These are phyloP conservation scores for Atlantisia rogersi DNA, from an alignment of 2,113 vertebrate genomes.

Conservation along the genomic window DNA sequence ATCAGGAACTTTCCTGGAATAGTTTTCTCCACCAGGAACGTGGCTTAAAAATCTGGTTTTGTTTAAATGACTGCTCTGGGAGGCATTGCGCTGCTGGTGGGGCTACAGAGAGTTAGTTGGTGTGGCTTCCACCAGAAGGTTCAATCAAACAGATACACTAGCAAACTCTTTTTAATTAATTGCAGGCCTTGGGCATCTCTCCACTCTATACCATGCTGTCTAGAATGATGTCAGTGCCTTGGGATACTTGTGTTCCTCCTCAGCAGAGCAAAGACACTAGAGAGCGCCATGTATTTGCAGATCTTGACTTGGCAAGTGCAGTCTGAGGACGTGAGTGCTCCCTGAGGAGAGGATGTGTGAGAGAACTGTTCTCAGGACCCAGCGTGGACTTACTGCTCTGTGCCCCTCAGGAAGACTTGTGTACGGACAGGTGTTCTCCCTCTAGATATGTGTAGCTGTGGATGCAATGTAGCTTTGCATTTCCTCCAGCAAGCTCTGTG, in stretches of 20 bases:
- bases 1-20: background rate
- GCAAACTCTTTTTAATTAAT: background rate
- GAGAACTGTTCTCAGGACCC: background rate
- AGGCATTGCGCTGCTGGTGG: background rate
- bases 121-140: background rate
- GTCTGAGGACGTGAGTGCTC: background rate
- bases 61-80: background rate
- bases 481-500: background rate
- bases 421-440: background rate
- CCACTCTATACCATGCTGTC: background rate
- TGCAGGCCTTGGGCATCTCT: background rate
- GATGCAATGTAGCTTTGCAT: background rate
- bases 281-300: conserved; percentile 36
- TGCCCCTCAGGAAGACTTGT: background rate
- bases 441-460: background rate
- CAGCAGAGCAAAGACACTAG: conserved; percentile 24
- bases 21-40: background rate
- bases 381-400: background rate
- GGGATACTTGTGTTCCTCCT: background rate
- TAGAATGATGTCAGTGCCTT: background rate
- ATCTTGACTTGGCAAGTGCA: background rate
- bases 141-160: fast-evolving
- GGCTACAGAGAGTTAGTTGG: background rate
- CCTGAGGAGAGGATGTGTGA: background rate
- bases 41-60: background rate